Conservation (phyloP, 1,140 invertebrate species). For the Eupristina koningsbergeri region DNA sequence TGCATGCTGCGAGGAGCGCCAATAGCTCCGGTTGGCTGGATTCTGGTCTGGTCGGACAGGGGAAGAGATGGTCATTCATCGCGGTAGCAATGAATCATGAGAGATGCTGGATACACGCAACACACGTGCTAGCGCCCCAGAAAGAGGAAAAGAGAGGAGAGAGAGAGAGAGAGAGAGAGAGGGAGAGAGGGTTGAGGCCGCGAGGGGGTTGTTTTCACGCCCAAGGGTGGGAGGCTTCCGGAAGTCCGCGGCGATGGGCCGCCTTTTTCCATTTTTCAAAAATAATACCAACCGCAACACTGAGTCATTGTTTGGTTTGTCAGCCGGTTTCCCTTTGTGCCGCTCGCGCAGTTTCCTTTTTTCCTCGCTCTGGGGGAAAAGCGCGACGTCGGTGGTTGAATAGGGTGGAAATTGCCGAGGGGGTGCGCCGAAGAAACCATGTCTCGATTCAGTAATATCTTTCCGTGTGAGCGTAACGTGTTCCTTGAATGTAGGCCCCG, state of each 20-base stretch:
- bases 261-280: slow-evolving; percentile 71
- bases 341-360: background rate
- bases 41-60: slow-evolving; percentile 50
- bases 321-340: background rate
- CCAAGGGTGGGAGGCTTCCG: slow-evolving; percentile 54
- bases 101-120: slow-evolving; percentile 52
- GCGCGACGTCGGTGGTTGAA: background rate
- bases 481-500: slow-evolving; percentile 20
- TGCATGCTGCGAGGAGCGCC: background rate
- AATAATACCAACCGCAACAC: slow-evolving; percentile 63
- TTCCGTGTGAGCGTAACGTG: background rate
- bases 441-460: slow-evolving; percentile 35
- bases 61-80: slow-evolving; percentile 73
- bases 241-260: slow-evolving; percentile 66
- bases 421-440: slow-evolving; percentile 22
- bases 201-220: background rate
- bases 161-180: slow-evolving; percentile 55
- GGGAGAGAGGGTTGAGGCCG: slow-evolving; percentile 47
- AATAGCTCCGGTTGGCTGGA: slow-evolving; percentile 35
- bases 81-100: slow-evolving; percentile 72
- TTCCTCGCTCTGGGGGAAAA: background rate
- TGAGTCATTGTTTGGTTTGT: slow-evolving; percentile 68
- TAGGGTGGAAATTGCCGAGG: slow-evolving; percentile 35
- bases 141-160: slow-evolving; percentile 52
- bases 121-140: slow-evolving; percentile 6